Base-by-base conservation (phyloP, 2,888 invertebrate genomes). In the Phoronis australis region DNA sequence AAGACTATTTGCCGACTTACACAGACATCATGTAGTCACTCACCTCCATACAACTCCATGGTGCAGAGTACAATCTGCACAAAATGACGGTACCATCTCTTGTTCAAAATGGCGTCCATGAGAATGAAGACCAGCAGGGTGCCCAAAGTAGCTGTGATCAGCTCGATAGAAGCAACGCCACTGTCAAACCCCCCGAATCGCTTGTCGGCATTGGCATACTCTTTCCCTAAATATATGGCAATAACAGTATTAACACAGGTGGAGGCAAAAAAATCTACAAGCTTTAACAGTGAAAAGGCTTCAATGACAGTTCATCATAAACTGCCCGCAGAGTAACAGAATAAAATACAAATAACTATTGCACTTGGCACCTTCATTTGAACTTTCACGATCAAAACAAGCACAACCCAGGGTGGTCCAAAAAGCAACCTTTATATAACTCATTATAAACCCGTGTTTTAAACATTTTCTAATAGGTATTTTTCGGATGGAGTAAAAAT, bases 31-130 rank as follows among this genome's bases (percentile, higher is more conserved):
- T 12, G 35, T 15, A 15, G 12, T n/a, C 12, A 51, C 66, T 51
- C 56, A 70, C 74, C 72, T 57, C 72, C 73, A 62, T 73, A 73
- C 18, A 74, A 59, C 53, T 74, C 74, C 64, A 69, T 68, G 2
- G 66, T 61, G 59, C 71, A 71, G 24, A 74, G 60, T 5, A 59
- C 59, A 5, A 74, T 57, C 61, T 74, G 74, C 4, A 68, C 45
- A 38, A 60, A 72, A 55, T 74, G 74, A 24, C 73, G 52, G 49
- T 68, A 71, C 40, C 52, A 57, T 22, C 55, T 57, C 25, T 60
- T 42, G 26, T 59, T 55, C 23, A 67, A 20, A 42, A 73, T 71
- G 42, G 67, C 70, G 26, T 64, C 61, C 18, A 70, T 57, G 3
- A 71, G 54, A 6, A 61, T 40, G 4, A 71, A 24, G 43, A 64